Base-by-base conservation (phyloP, 1,140 invertebrate genomes). In the Drosophila lacertosa region DNA sequence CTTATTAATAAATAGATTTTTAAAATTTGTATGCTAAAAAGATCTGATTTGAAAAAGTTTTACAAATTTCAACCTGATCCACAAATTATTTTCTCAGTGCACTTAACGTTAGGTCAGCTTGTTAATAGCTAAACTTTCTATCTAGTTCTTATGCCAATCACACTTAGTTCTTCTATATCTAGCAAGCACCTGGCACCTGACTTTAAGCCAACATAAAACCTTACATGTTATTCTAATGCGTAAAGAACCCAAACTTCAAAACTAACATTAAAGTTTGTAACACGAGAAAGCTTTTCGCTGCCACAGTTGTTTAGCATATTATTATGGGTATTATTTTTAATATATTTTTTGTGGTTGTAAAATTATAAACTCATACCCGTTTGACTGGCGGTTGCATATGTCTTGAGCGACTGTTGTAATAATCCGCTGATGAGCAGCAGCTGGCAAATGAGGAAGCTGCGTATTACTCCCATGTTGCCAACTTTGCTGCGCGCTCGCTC, bases 391-490 rank as follows among this genome's bases (percentile, higher is more conserved):
- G 29, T 4, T 60, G 54, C 47, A 45, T 22, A 54, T 58, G 48
- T 54, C 40, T 15, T 45, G 7, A 73, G 40, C n/a, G 53, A 33
- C 26, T 44, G 58, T 10, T 42, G 62, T 66, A 58, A 44, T 77
- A 77, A 68, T 82, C 82, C 81, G 37, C 54, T 74, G 66, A 88
- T 55, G 69, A 86, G 60, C 47, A 86, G 74, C 66, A 86, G 77
- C 70, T 67, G 63, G 54, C 77, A 88, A 47, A 78, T 63, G 24
- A 67, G 66, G 51, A 64, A 50, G 74, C 66, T 65, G 65, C 74
- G 74, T 69, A 88, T 81, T 74, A 84, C 63, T 88, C 81, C 81
- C 81, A 86, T 86, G 82, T 82, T 60, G 82, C 40, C 40, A 57
- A 67, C 68, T 75, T 53, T 67, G 62, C 13, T 48, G 66, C 45